phyloP scores from a whole-genome alignment of 2,113 vertebrate species.

The Heliornis fulica region DNA sequence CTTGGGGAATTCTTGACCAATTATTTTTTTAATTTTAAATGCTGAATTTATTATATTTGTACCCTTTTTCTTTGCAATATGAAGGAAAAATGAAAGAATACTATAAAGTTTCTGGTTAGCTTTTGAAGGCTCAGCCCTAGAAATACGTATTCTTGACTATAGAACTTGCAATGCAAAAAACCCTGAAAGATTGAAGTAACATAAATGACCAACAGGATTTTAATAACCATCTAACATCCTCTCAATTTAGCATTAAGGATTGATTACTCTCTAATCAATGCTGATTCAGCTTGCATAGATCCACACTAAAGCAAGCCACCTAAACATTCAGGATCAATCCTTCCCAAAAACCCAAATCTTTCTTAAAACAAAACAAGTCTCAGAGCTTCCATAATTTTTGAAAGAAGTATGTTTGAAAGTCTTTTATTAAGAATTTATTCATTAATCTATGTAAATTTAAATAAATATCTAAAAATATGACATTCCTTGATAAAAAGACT shows the following conservation, averaged over 20 bases:
- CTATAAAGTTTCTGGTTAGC: background rate
- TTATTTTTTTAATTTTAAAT: background rate
- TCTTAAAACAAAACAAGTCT: background rate
- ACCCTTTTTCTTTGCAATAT: background rate
- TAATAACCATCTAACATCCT: background rate
- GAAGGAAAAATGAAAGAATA: background rate
- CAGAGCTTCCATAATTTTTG: background rate
- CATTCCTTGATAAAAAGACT: accelerated
- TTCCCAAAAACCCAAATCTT: background rate
- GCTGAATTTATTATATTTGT: background rate
- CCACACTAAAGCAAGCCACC: background rate
- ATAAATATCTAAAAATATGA: background rate
- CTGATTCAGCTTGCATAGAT: background rate
- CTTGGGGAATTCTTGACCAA: background rate
- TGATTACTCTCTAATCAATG: background rate
- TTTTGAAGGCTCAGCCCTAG: background rate
- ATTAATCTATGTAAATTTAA: background rate
- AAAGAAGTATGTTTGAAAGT: background rate
- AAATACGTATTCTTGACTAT: background rate
- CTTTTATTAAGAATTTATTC: background rate
- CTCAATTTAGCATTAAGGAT: background rate
- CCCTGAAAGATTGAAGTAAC: background rate
- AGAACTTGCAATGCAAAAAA: background rate
- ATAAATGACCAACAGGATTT: background rate
- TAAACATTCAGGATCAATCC: background rate